phyloP scores from a whole-genome alignment of 2,113 vertebrate species.

The Pseudorectes ferrugineus region DNA sequence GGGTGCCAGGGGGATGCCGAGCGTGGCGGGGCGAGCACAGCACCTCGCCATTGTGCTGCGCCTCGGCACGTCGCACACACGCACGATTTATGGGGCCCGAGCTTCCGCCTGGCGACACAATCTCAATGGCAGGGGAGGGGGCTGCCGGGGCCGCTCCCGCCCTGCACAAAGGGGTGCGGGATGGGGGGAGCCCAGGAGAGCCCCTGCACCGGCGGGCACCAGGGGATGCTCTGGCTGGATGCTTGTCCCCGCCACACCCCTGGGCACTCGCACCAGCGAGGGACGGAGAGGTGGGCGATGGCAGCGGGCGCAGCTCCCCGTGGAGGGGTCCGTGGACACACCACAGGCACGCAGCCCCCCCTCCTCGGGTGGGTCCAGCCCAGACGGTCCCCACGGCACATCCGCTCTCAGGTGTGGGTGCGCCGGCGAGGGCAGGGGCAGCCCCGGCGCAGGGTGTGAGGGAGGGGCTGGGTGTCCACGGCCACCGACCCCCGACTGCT shows the following conservation, averaged over 20 bases:
- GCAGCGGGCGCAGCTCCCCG: background rate
- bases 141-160: background rate
- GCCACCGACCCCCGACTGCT: background rate
- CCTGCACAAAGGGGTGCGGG: background rate
- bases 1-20: background rate
- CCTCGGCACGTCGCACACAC: slow-evolving; percentile 46
- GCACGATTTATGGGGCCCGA: slow-evolving; percentile 52
- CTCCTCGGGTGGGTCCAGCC: too few relatives aligned
- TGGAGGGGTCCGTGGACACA: background rate
- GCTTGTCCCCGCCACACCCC: background rate
- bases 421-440: background rate
- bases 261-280: background rate
- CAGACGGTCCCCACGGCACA: background rate
- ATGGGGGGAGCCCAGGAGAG: background rate
- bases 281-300: background rate
- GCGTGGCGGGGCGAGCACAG: background rate
- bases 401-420: background rate
- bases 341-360: too few relatives aligned
- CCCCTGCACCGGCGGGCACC: fast-evolving
- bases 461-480: background rate
- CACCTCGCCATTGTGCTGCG: slow-evolving; percentile 46
- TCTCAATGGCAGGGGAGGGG: background rate
- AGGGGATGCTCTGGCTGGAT: background rate
- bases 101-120: slow-evolving; percentile 55
- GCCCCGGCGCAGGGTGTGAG: background rate